Evolutionary conservation across 2,113 vertebrate genomes (phyloP), one percentile per base, ranked within the genome.

Genomic region (Takifugu bimaculatus): DNA sequence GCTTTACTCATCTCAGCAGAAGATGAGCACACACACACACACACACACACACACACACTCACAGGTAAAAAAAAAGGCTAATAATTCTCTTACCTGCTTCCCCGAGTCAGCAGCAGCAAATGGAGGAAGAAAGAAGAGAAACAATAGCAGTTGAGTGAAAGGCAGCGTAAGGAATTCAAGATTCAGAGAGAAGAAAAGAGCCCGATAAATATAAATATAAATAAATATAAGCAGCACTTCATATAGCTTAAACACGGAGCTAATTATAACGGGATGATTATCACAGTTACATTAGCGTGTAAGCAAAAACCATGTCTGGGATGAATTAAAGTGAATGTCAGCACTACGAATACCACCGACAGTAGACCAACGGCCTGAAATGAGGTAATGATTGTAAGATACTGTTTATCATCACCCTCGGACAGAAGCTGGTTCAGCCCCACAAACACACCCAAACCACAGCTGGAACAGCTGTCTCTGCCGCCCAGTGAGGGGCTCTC

Each of bases 1-100:
- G 75, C 83, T 87, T 82, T 79, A 83, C 80, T 85, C 86, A 75
- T 89, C 81, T 82, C 73, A 49, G 78, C 80, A 83, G 81, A 89
- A 79, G 20, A 20, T 20, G 20, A 20, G 20, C 72, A 72, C 68
- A 68, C 65, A 4, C 29, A 4, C 69, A 61, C 56, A 69, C 25
- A 54, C 57, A 48, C 54, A 64, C 45, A 47, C 45, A 48, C 45
- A 48, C 45, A 48, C 45, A 49, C 58, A 72, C 57, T 72, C 50
- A 56, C 5, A 44, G 51, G 54, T 48, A 60, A 57, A 72, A 54
- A 15, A 57, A 48, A 11, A 58, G 78, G 77, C 42, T 75, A 84
- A 83, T 81, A 83, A 77, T 52, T 65, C 55, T 84, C 80, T 80
- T 79, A 86, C 83, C 81, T 87, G 85, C 81, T 82, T 73, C 64